Evolutionary conservation across 1,140 invertebrate species (phyloP).

Genomic region (Paracyclopina nana): DNA sequence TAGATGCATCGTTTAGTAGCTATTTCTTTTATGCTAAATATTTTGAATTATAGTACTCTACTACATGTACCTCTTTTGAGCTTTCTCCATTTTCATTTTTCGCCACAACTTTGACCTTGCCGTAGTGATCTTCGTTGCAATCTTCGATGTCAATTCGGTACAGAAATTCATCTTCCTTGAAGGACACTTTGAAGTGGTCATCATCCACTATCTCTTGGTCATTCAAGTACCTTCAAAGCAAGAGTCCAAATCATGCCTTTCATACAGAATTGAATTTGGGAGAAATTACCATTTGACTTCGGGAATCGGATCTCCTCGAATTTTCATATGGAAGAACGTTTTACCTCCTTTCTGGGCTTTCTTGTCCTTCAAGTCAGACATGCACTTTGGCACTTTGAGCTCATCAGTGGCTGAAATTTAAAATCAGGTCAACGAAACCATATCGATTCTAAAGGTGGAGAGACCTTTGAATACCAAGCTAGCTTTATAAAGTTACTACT

Average conservation of each 20-base stretch:
- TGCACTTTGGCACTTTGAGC: conserved; percentile 20
- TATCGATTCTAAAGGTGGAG: not conserved
- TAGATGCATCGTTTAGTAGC: too few species aligned
- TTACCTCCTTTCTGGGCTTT: conserved; percentile 19
- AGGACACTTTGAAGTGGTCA: conserved; percentile 18
- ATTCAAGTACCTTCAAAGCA: conserved; percentile 15
- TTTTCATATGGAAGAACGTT: conserved; percentile 21
- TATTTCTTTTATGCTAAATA: too few species aligned
- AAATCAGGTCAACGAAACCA: not conserved
- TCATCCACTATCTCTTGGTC: conserved; percentile 18
- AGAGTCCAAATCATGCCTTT: too few species aligned
- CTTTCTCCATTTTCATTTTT: conserved; percentile 30
- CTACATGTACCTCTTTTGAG: conserved; percentile 12
- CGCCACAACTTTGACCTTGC: conserved; percentile 28
- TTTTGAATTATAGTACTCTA: too few species aligned
- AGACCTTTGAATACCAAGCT: not conserved
- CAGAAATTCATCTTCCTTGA: conserved; percentile 32
- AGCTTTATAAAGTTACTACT: conserved; percentile 24
- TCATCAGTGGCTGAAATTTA: conserved; percentile 20
- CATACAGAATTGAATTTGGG: not conserved
- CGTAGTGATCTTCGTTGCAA: conserved; percentile 26
- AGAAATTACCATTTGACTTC: conserved; percentile 21
- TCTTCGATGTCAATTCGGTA: conserved; percentile 27
- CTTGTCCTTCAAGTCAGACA: conserved; percentile 21
- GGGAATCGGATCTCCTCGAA: conserved; percentile 20